phyloP scores from a whole-genome alignment of 2,113 vertebrate genomes.

The Alexandromys fortis region DNA sequence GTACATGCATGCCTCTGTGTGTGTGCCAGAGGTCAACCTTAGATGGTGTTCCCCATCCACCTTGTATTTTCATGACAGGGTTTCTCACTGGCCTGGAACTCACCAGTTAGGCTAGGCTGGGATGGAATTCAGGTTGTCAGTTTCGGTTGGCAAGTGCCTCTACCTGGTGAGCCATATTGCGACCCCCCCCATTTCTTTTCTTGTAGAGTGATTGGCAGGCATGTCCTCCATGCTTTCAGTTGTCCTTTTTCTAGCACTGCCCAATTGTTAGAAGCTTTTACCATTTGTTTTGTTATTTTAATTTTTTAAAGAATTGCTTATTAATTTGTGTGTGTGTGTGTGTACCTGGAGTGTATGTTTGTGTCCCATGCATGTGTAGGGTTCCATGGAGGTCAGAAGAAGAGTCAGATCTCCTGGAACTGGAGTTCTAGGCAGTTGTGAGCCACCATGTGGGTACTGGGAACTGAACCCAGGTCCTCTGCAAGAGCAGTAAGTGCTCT shows the following conservation, averaged over 20 bases:
- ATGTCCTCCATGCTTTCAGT: not conserved
- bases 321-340: not conserved
- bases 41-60: not conserved
- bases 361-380: not conserved
- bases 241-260: not conserved
- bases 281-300: not conserved
- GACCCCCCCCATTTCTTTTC: not conserved
- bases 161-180: not conserved
- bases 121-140: not conserved
- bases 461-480: not conserved
- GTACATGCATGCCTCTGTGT: not conserved
- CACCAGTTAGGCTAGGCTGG: not conserved
- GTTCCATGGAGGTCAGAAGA: not conserved
- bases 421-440: not conserved
- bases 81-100: not conserved
- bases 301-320: not conserved
- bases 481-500: not conserved
- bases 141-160: not conserved
- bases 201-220: not conserved
- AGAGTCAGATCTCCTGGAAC: not conserved
- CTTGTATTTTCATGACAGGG: not conserved
- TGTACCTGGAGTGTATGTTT: not conserved
- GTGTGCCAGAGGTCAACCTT: not conserved
- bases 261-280: not conserved
- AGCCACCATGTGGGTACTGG: not conserved